Evolutionary conservation across 2,113 vertebrate genomes (phyloP).

Genomic region (Myotis brandtii): DNA sequence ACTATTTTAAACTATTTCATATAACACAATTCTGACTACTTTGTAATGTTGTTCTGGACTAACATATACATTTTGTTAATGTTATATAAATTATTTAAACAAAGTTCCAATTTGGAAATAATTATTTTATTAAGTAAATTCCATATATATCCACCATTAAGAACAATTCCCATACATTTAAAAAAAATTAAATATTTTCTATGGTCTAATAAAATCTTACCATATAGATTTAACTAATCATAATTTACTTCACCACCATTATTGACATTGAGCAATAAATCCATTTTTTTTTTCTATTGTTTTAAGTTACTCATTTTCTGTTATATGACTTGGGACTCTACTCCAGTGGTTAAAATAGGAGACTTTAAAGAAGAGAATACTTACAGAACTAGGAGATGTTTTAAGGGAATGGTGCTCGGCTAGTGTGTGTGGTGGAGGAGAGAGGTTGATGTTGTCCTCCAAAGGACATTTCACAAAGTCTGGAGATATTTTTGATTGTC

Average conservation of each 20-base stretch:
- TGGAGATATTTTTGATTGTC: not conserved
- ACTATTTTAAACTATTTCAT: not conserved
- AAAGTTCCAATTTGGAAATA: not conserved
- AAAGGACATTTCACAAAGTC: not conserved
- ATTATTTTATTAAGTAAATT: not conserved
- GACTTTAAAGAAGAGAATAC: not conserved
- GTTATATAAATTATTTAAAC: not conserved
- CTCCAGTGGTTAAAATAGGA: not conserved
- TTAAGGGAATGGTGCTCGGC: not conserved
- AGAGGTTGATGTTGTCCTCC: not conserved
- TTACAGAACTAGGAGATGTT: not conserved
- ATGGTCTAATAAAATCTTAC: not conserved
- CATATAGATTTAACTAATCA: not conserved
- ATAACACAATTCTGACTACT: not conserved
- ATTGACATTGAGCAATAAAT: not conserved
- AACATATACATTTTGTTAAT: not conserved
- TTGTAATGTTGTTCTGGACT: not conserved
- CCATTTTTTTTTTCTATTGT: not conserved
- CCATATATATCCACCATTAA: not conserved
- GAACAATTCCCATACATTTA: not conserved
- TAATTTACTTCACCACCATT: not conserved
- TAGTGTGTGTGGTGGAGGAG: not conserved
- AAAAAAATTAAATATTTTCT: not conserved
- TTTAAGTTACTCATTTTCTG: not conserved
- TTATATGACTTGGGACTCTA: not conserved